Conservation (phyloP, 2,888 invertebrate genomes). For the Idaea straminata region DNA sequence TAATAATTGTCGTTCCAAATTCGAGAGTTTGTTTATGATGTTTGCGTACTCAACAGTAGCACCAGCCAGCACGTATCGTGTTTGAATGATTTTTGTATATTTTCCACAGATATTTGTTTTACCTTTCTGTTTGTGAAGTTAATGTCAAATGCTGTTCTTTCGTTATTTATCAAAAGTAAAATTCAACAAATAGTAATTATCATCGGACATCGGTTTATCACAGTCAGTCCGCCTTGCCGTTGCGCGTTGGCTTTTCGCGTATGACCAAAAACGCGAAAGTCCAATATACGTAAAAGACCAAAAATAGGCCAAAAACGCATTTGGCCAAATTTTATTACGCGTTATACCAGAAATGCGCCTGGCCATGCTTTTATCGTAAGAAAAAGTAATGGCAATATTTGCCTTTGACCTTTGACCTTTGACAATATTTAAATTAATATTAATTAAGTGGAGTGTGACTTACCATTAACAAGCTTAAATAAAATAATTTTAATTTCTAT, state of each 20-base stretch:
- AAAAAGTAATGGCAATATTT: not conserved
- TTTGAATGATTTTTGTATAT: not conserved
- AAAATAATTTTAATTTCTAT: constrained; percentile 13
- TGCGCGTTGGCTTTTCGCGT: too few species aligned
- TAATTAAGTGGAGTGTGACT: not conserved
- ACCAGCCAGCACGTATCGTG: not conserved
- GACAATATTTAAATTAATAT: not conserved
- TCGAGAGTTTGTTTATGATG: constrained; percentile 44
- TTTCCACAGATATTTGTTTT: not conserved
- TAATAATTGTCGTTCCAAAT: constrained; percentile 40
- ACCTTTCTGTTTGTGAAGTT: constrained; percentile 7
- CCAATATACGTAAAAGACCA: too few species aligned
- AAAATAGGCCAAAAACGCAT: too few species aligned
- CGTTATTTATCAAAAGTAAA: not conserved
- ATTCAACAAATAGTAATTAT: too few species aligned
- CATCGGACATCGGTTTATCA: too few species aligned
- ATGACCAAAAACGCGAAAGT: too few species aligned
- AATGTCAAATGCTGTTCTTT: not conserved
- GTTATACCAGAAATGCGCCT: too few species aligned
- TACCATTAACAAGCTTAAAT: not conserved
- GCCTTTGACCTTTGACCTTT: not conserved
- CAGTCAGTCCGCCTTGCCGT: too few species aligned
- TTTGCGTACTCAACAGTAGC: constrained; percentile 22
- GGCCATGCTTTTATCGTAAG: not conserved
- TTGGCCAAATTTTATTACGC: too few species aligned